Base-by-base conservation (phyloP, 2,113 vertebrate species). In the Odocoileus virginianus region DNA sequence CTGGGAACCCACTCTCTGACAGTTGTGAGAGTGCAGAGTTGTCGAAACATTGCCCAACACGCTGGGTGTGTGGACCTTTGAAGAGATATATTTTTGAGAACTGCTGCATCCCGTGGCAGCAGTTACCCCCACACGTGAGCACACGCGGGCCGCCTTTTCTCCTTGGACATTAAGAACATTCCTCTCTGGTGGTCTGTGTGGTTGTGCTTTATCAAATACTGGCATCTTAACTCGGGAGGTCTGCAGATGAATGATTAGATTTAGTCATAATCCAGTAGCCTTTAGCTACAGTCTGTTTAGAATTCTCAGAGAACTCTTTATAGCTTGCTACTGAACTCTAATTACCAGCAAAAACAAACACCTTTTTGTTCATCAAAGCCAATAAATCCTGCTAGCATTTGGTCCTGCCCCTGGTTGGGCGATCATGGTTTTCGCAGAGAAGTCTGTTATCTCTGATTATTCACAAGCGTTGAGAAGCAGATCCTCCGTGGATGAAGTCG, bases 341-440 rank as follows among this genome's bases (percentile, higher is more conserved):
- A 94, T 97, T 96, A 95, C 71, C 54, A 96, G 25, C 87, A 94
- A 92, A 93, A 98, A 98, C 60, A 97, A 98, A 82, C 97, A 96
- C 94, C 87, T 95, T 94, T 93, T 98, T 97, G 90, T 98, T 98
- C 36, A 58, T 94, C 90, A 97, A 96, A 98, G 93, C 93, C 96
- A 74, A 13, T 96, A 95, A 93, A 96, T 91, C 14, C 0, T 93
- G 94, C 88, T 92, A 92, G 93, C 50, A 3, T 95, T 97, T 87
- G 97, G 95, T 85, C 89, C 84, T 64, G 84, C 0, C 92, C 58
- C 89, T 88, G 9, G 33, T 50, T 67, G 45, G 19, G 92, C 79
- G 60, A 91, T 97, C 81, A 84, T 40, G 87, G 92, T 93, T 97
- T 91, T 86, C 97, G 97, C 89, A 94, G 74, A 90, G 95, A 93